Base-by-base conservation (phyloP, 2,888 invertebrate species). In the Apotomis capreana region DNA sequence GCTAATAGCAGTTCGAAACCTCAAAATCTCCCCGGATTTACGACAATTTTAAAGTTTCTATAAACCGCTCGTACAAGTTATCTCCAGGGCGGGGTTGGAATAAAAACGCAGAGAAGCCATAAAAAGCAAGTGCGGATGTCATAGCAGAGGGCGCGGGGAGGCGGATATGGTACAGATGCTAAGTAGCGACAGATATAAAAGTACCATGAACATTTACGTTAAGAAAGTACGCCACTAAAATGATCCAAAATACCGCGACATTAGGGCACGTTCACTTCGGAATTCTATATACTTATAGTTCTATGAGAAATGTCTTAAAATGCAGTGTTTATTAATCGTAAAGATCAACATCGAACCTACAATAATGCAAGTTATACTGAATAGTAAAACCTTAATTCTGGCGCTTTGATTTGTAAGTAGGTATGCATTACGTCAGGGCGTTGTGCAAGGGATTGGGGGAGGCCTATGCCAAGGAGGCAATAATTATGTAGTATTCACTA, bases 61-160 rank as follows among this genome's bases (percentile, higher is more conserved):
- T 68, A 68, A 68, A 58, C 62, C 57, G 12, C 58, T 63, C 73
- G 75, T 74, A 75, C 75, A 75, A 76, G 74, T 69, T 61, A 71
- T 71, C 77, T 75, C 74, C 76, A 78, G 78, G 80, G 79, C 75
- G 79, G 68, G 76, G 67, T 74, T 76, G 76, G 77, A 81, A 86
- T 84, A 85, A 87, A 87, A 85, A 84, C 79, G 81, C 54, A 80
- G 67, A 79, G 84, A 82, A 82, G 82, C 76, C 80, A 82, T 85
- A 83, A 87, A 87, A 87, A 81, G 78, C 79, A 80, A 86, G 81
- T 84, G 81, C 85, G 84, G 86, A 84, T 84, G 86, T 84, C 83
- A 81, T 79, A 78, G 77, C 81, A 80, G 64, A 60, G 68, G 78
- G 74, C 76, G 74, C 76, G 75, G 70, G 76, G 70, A 77, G 71